These are phyloP conservation scores for Apotomis turbidana DNA, from an alignment of 2,888 invertebrate genomes.

Conservation along the genomic window DNA sequence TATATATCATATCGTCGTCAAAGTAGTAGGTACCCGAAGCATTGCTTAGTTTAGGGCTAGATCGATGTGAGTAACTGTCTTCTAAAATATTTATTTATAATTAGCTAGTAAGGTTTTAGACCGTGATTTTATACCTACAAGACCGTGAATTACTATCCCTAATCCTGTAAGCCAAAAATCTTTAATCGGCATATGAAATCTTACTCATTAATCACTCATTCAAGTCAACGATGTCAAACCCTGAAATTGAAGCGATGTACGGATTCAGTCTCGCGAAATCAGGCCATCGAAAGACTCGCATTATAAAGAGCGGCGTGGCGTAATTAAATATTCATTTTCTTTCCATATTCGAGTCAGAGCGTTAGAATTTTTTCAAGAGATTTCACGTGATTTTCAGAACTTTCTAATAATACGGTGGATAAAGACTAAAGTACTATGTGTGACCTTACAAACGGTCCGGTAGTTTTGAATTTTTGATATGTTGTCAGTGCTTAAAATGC, in stretches of 20 bases:
- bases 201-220: constrained; percentile 16
- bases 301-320: constrained; percentile 9
- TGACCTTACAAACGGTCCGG: too few relatives aligned
- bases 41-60: too few relatives aligned
- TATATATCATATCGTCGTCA: too few relatives aligned
- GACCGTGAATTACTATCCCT: too few relatives aligned
- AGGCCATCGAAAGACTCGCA: constrained; percentile 14
- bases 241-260: constrained; percentile 3
- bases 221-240: constrained; percentile 10
- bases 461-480: too few relatives aligned
- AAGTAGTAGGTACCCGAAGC: too few relatives aligned
- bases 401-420: too few relatives aligned
- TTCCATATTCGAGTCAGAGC: constrained; percentile 17
- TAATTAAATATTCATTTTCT: constrained; percentile 33
- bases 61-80: too few relatives aligned
- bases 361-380: constrained; percentile 10
- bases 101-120: too few relatives aligned
- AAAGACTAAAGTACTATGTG: too few relatives aligned
- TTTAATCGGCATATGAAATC: neutral
- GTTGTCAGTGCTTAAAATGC: too few relatives aligned
- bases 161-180: neutral
- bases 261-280: constrained; percentile 18
- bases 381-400: constrained; percentile 4
- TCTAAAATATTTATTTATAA: too few relatives aligned
- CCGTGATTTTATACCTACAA: neutral